A percentile compares a stretch with the other conserved stretches of the same genome.
Conservation (phyloP, 2,888 invertebrate species). For the Helicoverpa assulta region DNA sequence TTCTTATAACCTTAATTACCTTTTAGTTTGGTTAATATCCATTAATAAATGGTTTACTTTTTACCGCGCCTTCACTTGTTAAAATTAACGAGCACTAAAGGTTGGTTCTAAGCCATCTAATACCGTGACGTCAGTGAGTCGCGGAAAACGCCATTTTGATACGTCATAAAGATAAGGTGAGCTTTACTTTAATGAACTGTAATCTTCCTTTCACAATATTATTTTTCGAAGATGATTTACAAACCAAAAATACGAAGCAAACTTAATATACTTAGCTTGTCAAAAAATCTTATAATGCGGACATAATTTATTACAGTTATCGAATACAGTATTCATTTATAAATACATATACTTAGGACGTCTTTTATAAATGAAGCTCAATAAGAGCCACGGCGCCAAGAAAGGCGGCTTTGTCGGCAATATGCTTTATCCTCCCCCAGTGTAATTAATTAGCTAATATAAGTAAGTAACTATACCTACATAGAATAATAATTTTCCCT, state of each 20-base stretch:
- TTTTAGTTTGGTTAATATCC: slow-evolving; percentile 32
- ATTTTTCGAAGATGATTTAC: background rate
- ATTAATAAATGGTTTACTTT: slow-evolving; percentile 36
- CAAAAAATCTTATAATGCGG: background rate
- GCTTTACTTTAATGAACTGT: slow-evolving; percentile 28
- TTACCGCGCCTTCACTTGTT: slow-evolving; percentile 49
- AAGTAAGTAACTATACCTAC: slow-evolving; percentile 23
- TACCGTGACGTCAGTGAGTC: slow-evolving; percentile 65
- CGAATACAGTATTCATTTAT: slow-evolving; percentile 48
- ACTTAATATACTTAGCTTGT: background rate
- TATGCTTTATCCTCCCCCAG: slow-evolving; percentile 40
- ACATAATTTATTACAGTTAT: slow-evolving; percentile 41
- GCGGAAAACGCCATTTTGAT: slow-evolving; percentile 59
- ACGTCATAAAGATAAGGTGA: slow-evolving; percentile 72
- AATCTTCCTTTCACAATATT: slow-evolving; percentile 12
- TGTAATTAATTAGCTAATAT: slow-evolving; percentile 48
- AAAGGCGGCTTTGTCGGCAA: slow-evolving; percentile 38
- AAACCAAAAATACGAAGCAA: background rate
- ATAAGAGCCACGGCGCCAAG: slow-evolving; percentile 24
- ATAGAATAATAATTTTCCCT: slow-evolving; percentile 11
- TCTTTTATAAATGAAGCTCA: slow-evolving; percentile 51
- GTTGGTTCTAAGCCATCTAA: slow-evolving; percentile 49
- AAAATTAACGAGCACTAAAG: slow-evolving; percentile 58
- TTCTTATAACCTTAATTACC: slow-evolving; percentile 37
- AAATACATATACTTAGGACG: slow-evolving; percentile 37